Base-by-base conservation (phyloP, 2,888 invertebrate species). In the Tanytarsus gracilentus region DNA sequence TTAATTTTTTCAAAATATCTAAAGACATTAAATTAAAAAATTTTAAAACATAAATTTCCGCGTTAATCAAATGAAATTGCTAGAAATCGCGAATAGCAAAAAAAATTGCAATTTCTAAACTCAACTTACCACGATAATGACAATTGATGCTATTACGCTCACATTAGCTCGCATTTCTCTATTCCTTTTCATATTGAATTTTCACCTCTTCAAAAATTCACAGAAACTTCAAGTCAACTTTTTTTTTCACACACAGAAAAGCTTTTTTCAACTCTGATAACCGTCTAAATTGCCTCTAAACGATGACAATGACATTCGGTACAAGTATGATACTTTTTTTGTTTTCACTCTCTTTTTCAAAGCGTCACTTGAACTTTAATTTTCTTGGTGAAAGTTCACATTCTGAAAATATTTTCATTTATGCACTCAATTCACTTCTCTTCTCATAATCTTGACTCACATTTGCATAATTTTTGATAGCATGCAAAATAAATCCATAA, bases 251-350 rank as follows among this genome's bases (percentile, higher is more conserved):
- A 6, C 18, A 4, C 18, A 44, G 23, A 44, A 4, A 5, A 11
- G 1, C 23, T 55, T 55, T 27, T 58, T 58, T 58, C 58, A 58
- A 58, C 40, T 58, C 58, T 58, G 58, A 58, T 58, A 58, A 58
- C 5, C 27, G 16, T 9, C 11, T 11, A 58, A 58, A 58, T 58
- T 58, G 30, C 26, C 18, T 18, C 21, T 23, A 11, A 23, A 44
- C 30, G 25, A 51, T 40, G 48, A 18, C 27, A 26, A 56, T 26
- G 33, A 56, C 40, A 36, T 40, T 56, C 18, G 14, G 25, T 11
- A 49, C 49, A 26, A 14, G 11, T 16, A 53, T 36, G 51, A 51
- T 30, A 48, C 40, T 27, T 30, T 48, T 48, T 58, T 48, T 29
- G 48, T 48, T 56, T 51, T 44, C 23, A 23, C 18, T 44, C 23